Percentiles rank a stretch among this genome's conserved stretches.
These are phyloP conservation scores for Cladopsammia gracilis DNA, from an alignment of 64 coral and sea anemone genomes.

Conservation along the genomic window DNA sequence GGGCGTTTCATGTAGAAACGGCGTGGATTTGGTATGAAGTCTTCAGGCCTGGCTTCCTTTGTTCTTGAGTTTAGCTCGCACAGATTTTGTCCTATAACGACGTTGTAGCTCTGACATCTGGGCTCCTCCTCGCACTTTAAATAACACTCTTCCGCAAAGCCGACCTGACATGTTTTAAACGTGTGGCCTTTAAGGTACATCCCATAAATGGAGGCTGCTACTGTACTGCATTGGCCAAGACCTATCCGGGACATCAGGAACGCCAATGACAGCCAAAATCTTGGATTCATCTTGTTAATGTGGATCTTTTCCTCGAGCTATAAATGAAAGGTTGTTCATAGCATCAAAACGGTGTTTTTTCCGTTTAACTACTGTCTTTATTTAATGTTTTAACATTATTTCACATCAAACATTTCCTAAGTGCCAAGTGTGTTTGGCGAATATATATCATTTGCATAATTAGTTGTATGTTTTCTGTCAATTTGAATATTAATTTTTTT, in stretches of 20 bases:
- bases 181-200: constrained; percentile 7
- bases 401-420: too few species aligned
- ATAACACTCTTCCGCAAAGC: neutral
- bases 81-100: neutral
- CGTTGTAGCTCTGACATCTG: constrained; percentile 12
- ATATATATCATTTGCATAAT: too few species aligned
- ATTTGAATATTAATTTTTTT: too few species aligned
- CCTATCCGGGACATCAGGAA: neutral
- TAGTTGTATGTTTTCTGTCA: too few species aligned
- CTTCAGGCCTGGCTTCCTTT: constrained; percentile 27
- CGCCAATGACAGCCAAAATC: too few species aligned
- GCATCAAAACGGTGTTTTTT: too few species aligned
- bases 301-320: too few species aligned
- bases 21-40: neutral
- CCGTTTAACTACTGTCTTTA: too few species aligned
- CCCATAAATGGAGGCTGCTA: neutral
- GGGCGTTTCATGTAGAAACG: neutral
- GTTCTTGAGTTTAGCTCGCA: constrained; percentile 8
- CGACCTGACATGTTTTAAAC: neutral
- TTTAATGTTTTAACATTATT: too few species aligned
- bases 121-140: neutral
- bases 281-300: too few species aligned
- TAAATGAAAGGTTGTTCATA: too few species aligned
- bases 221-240: neutral
- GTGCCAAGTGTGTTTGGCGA: too few species aligned